These are phyloP conservation scores for Ochropacha duplaris DNA, from an alignment of 2,888 invertebrate species.

Conservation along the genomic window DNA sequence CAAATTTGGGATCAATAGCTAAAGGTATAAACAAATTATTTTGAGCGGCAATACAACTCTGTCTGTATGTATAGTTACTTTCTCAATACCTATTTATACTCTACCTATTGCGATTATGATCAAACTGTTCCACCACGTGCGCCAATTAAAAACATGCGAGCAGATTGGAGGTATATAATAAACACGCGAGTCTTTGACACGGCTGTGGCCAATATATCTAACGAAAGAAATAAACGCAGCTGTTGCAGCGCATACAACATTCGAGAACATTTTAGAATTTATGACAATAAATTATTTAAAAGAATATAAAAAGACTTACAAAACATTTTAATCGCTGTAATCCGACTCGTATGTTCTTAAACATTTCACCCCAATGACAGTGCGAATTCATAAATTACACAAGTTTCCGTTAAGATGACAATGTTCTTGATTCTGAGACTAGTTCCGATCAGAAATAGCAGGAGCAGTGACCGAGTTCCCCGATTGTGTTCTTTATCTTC, in stretches of 20 bases:
- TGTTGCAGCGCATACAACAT: constrained; percentile 1
- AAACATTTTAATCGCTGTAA: constrained; percentile 38
- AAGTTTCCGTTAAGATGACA: constrained; percentile 51
- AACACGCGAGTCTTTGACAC: neutral
- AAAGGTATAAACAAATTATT: too few species aligned
- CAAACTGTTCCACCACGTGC: too few species aligned
- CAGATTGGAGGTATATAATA: neutral
- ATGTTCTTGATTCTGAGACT: constrained; percentile 64
- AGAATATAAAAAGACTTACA: constrained; percentile 28
- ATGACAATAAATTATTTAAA: neutral
- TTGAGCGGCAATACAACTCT: too few species aligned
- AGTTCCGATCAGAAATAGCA: constrained; percentile 70
- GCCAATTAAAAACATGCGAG: neutral
- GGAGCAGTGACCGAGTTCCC: constrained; percentile 67
- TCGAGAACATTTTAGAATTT: neutral
- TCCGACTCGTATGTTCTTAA: constrained; percentile 47
- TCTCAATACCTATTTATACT: too few species aligned
- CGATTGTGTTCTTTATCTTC: constrained; percentile 61
- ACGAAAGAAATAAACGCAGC: constrained; percentile 1
- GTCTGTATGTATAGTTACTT: too few species aligned
- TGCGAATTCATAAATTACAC: constrained; percentile 48
- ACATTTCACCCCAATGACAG: constrained; percentile 53
- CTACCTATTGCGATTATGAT: too few species aligned
- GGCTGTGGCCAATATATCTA: neutral
- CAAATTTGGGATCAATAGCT: too few species aligned